phyloP scores from a whole-genome alignment of 1,140 invertebrate species.

The Whitmania pigra region DNA sequence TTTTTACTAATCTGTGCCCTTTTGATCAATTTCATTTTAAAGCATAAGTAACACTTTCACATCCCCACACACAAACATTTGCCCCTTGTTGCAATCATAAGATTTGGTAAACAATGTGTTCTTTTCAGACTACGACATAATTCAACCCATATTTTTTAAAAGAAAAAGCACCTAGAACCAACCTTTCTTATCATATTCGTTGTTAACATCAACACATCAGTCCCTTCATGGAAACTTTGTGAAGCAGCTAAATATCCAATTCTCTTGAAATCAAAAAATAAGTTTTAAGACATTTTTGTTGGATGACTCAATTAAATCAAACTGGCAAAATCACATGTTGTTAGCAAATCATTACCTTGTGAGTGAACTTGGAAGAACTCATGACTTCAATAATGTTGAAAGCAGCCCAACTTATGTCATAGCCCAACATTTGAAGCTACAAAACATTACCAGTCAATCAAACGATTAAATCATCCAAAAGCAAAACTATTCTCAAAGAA shows the following conservation, averaged over 20 bases:
- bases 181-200: conserved; percentile 97
- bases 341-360: conserved; percentile 52
- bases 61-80: too few species aligned
- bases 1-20: too few species aligned
- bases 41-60: too few species aligned
- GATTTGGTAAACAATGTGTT: too few species aligned
- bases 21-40: too few species aligned
- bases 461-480: not conserved
- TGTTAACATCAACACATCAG: conserved; percentile 93
- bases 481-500: conserved; percentile 11
- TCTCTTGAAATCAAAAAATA: conserved; percentile 42
- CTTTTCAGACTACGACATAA: too few species aligned
- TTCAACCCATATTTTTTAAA: too few species aligned
- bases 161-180: conserved; percentile 4
- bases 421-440: conserved; percentile 98
- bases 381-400: conserved; percentile 99
- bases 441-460: conserved; percentile 11
- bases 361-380: conserved; percentile 96
- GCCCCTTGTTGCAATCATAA: too few species aligned
- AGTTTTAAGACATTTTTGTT: not conserved
- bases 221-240: conserved; percentile 91
- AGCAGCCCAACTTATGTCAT: conserved; percentile 99
- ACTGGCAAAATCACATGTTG: conserved; percentile 22
- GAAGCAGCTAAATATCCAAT: conserved; percentile 93
- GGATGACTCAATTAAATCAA: not conserved